phyloP scores from a whole-genome alignment of 2,797 vertebrate species.

The Sternarchorhynchus goeldii region DNA sequence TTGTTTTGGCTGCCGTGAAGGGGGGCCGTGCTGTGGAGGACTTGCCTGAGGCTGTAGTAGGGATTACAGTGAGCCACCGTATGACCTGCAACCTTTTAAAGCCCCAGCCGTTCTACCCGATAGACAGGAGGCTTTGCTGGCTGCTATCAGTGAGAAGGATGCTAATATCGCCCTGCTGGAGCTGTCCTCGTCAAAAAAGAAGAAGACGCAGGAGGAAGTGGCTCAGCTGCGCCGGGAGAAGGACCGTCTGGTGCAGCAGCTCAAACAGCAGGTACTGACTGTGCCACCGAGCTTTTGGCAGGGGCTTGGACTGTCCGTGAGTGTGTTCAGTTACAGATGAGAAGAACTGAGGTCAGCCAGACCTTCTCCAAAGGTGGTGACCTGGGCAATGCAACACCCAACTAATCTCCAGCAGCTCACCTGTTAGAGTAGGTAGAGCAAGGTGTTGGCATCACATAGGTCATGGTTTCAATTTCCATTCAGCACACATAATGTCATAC shows the following conservation, averaged over 20 bases:
- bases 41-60: too few species aligned
- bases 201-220: slow-evolving; percentile 98
- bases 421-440: too few species aligned
- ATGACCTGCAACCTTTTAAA: slow-evolving; percentile 29
- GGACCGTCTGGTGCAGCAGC: slow-evolving; percentile 95
- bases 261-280: slow-evolving; percentile 90
- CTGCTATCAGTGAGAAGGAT: slow-evolving; percentile 98
- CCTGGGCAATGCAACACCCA: neutral
- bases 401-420: too few species aligned
- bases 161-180: slow-evolving; percentile 97
- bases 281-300: slow-evolving; percentile 6
- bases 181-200: slow-evolving; percentile 95
- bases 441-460: too few species aligned
- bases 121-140: slow-evolving; percentile 97
- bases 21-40: neutral
- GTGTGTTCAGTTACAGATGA: neutral
- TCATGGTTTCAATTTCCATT: too few species aligned
- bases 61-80: neutral
- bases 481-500: too few species aligned
- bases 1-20: neutral
- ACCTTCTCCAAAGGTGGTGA: neutral
- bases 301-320: neutral
- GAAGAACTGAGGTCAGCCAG: too few species aligned
- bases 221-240: slow-evolving; percentile 94
- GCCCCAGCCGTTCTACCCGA: slow-evolving; percentile 29